Evolutionary conservation across 2,797 vertebrate species (phyloP), one percentile per base, ranked within the genome.

Genomic region (Lates japonicus): DNA sequence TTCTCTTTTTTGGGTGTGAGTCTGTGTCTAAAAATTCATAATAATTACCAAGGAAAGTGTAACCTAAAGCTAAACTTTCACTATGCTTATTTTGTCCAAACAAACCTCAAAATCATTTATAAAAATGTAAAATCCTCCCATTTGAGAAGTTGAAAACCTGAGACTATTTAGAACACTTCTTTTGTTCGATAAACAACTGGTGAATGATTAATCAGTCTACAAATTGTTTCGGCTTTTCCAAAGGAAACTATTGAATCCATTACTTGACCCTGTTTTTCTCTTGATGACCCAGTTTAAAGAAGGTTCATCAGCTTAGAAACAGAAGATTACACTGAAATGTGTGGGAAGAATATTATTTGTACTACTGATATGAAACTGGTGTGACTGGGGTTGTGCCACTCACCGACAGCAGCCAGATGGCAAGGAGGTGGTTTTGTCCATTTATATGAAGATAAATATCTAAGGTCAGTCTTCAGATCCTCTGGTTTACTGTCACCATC

Each of bases 401-500:
- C 3, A 42, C 16, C 51, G 35, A 46, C 39, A 74, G 5, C 0
- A 9, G 12, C 12, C 19, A n/a, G 61, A 62, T 33, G 20, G 9
- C 31, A 70, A 13, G 1, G 17, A 52, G 10, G 3, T 44, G n/a
- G 33, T 37, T 63, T 33, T 41, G 17, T 60, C 11, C 1, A 1
- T 48, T 64, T 33, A 33, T 20, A n/a, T 68, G 10, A 61, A 35
- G 4, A 65, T 10, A 31, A 0, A 42, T 12, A 68, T 46, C 20
- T 9, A 46, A 42, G 11, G 9, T 16, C n/a, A 22, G 0, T 46
- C 29, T 51, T 10, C 7, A 39, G 0, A 0, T 74, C 35, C 19
- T 60, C 63, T 76, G 72, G 80, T 73, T 89, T 83, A 52, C 57
- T 88, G 88, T 84, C 75, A 4, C 91, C 93, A 90, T 88, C 92